Base-by-base conservation (phyloP, 2,888 invertebrate genomes). In the Campopleginae sp. region DNA sequence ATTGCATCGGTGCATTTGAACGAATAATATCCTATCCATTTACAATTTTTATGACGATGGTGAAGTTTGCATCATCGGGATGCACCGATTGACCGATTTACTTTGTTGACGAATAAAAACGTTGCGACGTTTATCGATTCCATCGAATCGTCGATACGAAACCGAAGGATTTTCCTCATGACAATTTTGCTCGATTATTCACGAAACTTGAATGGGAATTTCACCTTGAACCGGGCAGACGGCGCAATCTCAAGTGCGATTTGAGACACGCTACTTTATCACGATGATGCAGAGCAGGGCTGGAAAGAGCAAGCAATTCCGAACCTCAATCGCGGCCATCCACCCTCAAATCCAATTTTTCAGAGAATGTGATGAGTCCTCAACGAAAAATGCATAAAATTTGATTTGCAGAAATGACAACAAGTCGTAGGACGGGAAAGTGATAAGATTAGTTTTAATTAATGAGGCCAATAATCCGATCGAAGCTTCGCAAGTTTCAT, bases 371-470 rank as follows among this genome's bases (percentile, higher is more conserved):
- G 7, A 19, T 19, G 3, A n/a, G 2, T 51, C 8, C 14, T 33
- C 19, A 10, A 70, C 31, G n/a, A 70, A 70, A 70, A 33, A 48
- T n/a, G 44, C 0, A 19, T 48, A n/a, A 38, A 4, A 19, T 12
- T 48, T 48, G 5, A 2, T n/a, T n/a, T n/a, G n/a, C 38, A 33
- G n/a, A 31, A 33, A 48, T 17, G 31, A 33, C 14, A 70, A 70
- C 17, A n/a, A 31, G 27, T 38, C 12, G 8, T 8, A 14, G 7
- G 4, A 12, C 19, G 10, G 4, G 17, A 19, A 42, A 65, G 19
- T 23, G 65, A 65, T 65, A 42, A 65, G 42, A 65, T 68, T 14
- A 58, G 27, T 58, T 68, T 23, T 7, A 6, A 68, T 27, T 44
- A 27, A 68, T 23, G 14, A 44, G 7, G 6, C 23, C 6, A 14